These are phyloP conservation scores for Drosophila greeni DNA, from an alignment of 2,888 invertebrate species.

Conservation along the genomic window DNA sequence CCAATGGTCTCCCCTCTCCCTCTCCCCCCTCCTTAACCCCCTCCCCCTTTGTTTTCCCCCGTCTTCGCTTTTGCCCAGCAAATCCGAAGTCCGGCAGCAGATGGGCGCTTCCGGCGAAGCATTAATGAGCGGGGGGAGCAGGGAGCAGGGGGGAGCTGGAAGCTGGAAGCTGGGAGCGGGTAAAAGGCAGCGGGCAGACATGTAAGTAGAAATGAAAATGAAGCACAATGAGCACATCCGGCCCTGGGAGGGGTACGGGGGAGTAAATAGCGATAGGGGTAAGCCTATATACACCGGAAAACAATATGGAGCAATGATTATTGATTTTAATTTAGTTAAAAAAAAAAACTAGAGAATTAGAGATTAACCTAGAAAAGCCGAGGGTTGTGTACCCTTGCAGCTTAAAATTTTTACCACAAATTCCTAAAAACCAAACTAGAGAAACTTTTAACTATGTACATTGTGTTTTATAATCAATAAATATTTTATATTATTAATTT, in stretches of 20 bases:
- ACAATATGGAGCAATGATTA: not conserved
- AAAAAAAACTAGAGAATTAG: not conserved
- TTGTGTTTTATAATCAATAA: not conserved
- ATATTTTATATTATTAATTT: too few species aligned
- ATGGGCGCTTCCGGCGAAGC: constrained; percentile 55
- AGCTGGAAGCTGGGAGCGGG: not conserved
- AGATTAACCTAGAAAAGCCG: fast-evolving
- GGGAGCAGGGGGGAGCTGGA: not conserved
- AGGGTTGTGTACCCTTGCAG: not conserved
- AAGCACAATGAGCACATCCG: constrained; percentile 65
- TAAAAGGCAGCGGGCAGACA: constrained; percentile 35
- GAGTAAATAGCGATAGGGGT: constrained; percentile 29
- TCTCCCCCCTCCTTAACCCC: not conserved
- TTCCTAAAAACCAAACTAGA: too few species aligned
- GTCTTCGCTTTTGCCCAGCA: not conserved
- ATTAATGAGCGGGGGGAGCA: constrained; percentile 41
- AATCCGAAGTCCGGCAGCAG: constrained; percentile 30
- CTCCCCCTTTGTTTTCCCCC: not conserved
- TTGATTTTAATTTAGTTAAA: not conserved
- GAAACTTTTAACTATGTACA: too few species aligned
- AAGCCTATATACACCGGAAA: constrained; percentile 26
- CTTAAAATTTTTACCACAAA: too few species aligned
- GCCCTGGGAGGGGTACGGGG: constrained; percentile 25
- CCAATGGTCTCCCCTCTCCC: not conserved
- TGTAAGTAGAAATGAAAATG: constrained; percentile 62